Evolutionary conservation across 2,797 vertebrate species (phyloP), one percentile per base, ranked within the genome.

Genomic region (Typhlichthys subterraneus): DNA sequence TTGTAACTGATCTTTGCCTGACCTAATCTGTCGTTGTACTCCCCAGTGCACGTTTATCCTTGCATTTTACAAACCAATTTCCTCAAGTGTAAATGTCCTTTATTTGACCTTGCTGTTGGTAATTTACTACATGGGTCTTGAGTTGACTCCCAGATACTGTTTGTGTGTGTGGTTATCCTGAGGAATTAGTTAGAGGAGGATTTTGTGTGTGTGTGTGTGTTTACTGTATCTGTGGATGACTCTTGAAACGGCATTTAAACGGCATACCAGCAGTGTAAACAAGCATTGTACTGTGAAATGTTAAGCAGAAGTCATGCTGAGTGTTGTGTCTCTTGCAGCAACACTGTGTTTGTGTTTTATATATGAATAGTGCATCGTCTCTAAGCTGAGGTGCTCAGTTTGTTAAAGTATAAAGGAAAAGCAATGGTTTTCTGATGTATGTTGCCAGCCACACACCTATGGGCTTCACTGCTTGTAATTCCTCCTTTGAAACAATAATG

Each of bases 121-220:
- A 19, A 61, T 67, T 63, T 54, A 59, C 23, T 74, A 58, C 66
- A 59, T 61, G 55, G 53, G 62, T 73, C 67, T 66, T 76, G 47
- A 69, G 17, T 64, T 58, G 13, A 23, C 23, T 23, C 23, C 23
- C 23, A 23, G 23, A 23, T 23, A 23, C 23, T 23, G 23, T 3
- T 23, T 23, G 23, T 23, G 29, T 23, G 59, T 75, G 23, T 70
- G 67, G 68, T 72, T 65, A 69, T 50, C 49, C 49, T 63, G 58
- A 69, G 70, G 68, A 75, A 53, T 66, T 68, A 68, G 63, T 61
- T 1, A 46, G 38, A 23, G 17, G n/a, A 15, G 23, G 5, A 53
- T 6, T 38, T 7, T 62, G 23, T 12, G 14, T 12, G 38, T 59
- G 38, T 65, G 19, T 31, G 12, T 49, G 48, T 13, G 29, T 19